Conservation (phyloP, 2,113 vertebrate genomes). For the Daubentonia madagascariensis region DNA sequence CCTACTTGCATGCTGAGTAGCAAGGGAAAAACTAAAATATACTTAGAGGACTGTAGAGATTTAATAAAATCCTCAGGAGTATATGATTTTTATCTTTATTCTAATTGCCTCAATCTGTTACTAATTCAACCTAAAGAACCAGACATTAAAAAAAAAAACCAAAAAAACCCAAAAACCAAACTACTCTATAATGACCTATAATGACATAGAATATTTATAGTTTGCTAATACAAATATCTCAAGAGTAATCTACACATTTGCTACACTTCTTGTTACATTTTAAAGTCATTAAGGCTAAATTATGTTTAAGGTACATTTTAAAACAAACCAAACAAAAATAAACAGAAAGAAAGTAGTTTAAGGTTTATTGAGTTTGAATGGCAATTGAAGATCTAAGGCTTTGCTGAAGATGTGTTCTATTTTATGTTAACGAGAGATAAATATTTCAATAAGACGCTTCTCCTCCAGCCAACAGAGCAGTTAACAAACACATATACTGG, state of each 20-base stretch:
- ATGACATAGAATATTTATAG: neutral
- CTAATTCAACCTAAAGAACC: conserved; percentile 5
- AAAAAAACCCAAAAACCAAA: neutral
- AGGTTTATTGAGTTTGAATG: neutral
- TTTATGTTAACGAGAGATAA: neutral
- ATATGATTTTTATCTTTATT: neutral
- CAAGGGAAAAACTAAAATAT: neutral
- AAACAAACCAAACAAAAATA: neutral
- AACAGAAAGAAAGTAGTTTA: neutral
- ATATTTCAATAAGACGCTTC: neutral
- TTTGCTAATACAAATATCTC: neutral
- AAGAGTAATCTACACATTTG: neutral
- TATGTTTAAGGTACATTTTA: neutral
- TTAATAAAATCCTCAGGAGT: neutral
- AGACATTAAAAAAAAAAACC: neutral
- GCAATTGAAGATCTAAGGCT: neutral
- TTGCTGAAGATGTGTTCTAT: neutral
- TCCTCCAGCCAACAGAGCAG: neutral
- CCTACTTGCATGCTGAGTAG: neutral
- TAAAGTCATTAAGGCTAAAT: neutral
- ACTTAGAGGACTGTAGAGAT: neutral
- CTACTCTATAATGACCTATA: neutral
- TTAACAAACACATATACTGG: neutral
- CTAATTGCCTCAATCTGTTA: neutral
- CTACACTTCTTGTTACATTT: neutral